Base-by-base conservation (phyloP, 2,797 vertebrate species). In the Odontamblyopus rebecca region DNA sequence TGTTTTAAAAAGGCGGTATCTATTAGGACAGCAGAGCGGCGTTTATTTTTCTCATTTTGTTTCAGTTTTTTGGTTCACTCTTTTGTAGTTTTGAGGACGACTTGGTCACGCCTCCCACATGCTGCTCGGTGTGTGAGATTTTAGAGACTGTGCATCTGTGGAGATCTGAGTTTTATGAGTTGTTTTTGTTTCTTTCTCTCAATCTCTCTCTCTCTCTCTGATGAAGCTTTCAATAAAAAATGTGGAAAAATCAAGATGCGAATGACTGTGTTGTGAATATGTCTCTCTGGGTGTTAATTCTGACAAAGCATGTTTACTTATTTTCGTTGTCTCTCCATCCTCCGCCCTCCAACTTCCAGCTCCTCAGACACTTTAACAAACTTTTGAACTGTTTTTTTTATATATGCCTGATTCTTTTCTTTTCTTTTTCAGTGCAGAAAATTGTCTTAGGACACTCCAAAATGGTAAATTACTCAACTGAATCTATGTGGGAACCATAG, bases 151-250 rank as follows among this genome's bases (percentile, higher is more conserved):
- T 96, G 95, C 95, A 96, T 97, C 95, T 96, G 95, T 97, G 95
- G 96, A 97, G 94, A 95, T 96, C 95, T 94, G 94, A 96, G 92
- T 96, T 97, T 62, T 38, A 90, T 92, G 88, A 92, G 83, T 90
- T 90, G 82, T 82, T 89, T 83, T 90, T 86, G 26, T 68, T 56
- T 59, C 89, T 92, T 60, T 60, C 50, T 68, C 69, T 63, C 53
- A n/a, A 23, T 74, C 92, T 96, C 95, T 95, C 50, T 85, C 4
- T 88, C 83, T 88, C 83, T 96, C 95, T 97, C 96, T 96, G 95
- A 98, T 95, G 95, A 97, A 96, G 96, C 96, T 98, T 98, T 98
- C 95, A 98, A 98, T 97, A 97, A 98, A 94, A 94, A 92, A 84
- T 71, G 51, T 85, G 86, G 80, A 74, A 88, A 92, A 93, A 72